Evolutionary conservation across 2,888 invertebrate genomes (phyloP), one percentile per base, ranked within the genome.

Genomic region (Melangyna quadrimaculata): DNA sequence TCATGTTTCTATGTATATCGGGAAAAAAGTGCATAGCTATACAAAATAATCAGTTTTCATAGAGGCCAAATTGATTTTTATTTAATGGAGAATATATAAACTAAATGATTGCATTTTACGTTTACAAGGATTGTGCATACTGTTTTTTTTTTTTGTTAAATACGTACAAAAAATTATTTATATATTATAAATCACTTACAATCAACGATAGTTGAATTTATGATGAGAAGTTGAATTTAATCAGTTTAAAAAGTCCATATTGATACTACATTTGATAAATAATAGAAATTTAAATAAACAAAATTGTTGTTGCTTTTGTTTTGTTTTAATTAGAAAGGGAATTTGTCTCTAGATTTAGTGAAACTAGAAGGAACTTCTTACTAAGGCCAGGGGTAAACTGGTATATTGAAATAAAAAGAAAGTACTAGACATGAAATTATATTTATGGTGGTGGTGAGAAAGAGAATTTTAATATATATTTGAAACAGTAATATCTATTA

Each of bases 171-270:
- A 32, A 32, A 1, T 51, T 17, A 19, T 40, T n/a, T 61, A 14
- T 6, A 24, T n/a, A n/a, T n/a, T n/a, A n/a, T 37, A 40, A 40
- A n/a, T 67, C 48, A 67, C 67, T 67, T 67, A 67, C 67, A 67
- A 67, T 35, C 27, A 43, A 63, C 9, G 40, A 27, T 17, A 63
- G 12, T 63, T 43, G 24, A 27, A 22, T 22, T 59, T 9, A 59
- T 7, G 24, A 19, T 43, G 32, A 22, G 29, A 29, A n/a, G n/a
- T n/a, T 22, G 35, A 35, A 2, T 48, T 19, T 19, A 9, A 3
- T 17, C 12, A 45, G 17, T 22, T 63, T 65, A 65, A 45, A 65
- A 65, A 27, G 65, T 67, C 67, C 67, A 67, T 24, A 67, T 51
- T 51, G 67, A 67, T 24, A 67, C 67, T 67, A 35, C n/a, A 10